phyloP scores from a whole-genome alignment of 2,113 vertebrate species.

The Leucopternis melanops region DNA sequence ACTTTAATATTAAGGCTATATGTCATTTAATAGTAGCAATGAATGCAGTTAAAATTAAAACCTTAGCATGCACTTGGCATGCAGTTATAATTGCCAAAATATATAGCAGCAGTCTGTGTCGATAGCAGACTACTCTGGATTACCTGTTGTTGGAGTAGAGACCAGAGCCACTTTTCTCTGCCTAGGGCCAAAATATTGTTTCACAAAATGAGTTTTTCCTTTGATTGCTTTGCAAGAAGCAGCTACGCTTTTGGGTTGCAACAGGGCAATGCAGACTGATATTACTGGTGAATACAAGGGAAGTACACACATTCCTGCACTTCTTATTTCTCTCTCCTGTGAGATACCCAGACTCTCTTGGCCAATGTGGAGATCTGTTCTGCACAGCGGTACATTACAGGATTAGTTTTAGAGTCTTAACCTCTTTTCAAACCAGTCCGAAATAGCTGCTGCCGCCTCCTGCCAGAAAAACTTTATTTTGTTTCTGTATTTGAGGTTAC shows the following conservation, averaged over 20 bases:
- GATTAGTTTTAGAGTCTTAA: neutral
- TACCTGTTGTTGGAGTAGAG: neutral
- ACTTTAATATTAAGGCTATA: neutral
- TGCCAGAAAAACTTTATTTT: neutral
- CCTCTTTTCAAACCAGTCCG: neutral
- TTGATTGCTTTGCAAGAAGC: neutral
- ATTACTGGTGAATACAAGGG: neutral
- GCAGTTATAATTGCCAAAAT: neutral
- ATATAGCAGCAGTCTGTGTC: neutral
- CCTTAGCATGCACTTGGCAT: too few relatives aligned
- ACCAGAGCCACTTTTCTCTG: neutral
- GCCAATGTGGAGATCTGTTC: neutral
- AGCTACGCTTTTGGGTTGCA: neutral
- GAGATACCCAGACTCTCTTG: neutral
- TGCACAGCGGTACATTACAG: neutral
- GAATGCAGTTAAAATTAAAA: neutral
- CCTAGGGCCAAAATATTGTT: neutral
- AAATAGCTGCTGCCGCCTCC: neutral
- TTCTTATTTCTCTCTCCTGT: neutral
- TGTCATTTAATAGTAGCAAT: neutral
- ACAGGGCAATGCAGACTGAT: neutral
- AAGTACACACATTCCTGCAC: neutral
- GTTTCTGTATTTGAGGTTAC: neutral
- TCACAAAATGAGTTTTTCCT: neutral
- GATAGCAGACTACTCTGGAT: neutral